phyloP scores from a whole-genome alignment of 2,113 vertebrate species.

The Pteronura brasiliensis region DNA sequence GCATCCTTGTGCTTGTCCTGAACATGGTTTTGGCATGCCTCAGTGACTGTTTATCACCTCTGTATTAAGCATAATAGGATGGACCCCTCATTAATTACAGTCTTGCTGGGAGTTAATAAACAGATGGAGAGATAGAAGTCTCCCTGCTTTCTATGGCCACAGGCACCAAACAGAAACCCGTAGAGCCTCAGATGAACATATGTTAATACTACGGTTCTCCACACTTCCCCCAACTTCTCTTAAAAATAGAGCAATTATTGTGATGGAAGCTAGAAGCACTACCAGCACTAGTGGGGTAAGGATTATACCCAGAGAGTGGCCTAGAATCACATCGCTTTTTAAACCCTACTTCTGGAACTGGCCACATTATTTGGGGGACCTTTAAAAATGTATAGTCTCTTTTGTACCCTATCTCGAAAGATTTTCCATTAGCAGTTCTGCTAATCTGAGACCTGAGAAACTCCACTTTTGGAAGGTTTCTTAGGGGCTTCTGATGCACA shows the following conservation, averaged over 20 bases:
- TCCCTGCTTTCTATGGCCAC: background rate
- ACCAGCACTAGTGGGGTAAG: background rate
- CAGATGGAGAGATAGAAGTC: background rate
- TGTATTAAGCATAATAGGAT: background rate
- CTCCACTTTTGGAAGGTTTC: background rate
- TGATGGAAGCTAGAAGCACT: background rate
- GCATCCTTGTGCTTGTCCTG: background rate
- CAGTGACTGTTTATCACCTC: background rate
- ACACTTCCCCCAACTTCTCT: conserved; percentile 15
- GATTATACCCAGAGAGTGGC: background rate
- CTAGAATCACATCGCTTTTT: background rate
- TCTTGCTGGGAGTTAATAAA: background rate
- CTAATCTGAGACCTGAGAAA: background rate
- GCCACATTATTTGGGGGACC: background rate
- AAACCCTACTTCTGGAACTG: background rate
- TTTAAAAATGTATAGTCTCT: background rate
- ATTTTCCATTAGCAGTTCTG: background rate
- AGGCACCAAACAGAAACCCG: background rate
- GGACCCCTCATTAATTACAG: background rate
- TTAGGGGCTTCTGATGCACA: background rate
- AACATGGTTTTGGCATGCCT: background rate
- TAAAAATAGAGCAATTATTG: conserved; percentile 19
- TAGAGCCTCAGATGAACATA: background rate
- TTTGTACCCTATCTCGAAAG: background rate
- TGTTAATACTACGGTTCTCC: background rate